Evolutionary conservation across 2,888 invertebrate genomes (phyloP).

Genomic region (Synergus umbraculus): DNA sequence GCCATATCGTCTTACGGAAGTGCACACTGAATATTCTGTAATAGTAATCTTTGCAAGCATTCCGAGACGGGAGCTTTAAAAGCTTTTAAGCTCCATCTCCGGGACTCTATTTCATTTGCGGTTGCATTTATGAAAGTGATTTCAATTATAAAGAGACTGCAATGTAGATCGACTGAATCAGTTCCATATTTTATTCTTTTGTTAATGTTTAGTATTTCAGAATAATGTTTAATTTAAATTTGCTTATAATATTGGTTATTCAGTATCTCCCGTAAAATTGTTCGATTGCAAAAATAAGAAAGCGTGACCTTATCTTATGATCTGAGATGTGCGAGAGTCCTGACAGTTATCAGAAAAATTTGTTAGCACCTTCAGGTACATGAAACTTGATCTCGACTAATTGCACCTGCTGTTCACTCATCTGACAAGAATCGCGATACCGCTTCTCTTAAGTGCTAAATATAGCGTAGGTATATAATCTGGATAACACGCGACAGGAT

Average conservation of each 20-base stretch:
- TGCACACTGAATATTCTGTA: constrained; percentile 36
- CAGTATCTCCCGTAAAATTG: not conserved
- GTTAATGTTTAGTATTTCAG: too few species aligned
- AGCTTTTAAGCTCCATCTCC: constrained; percentile 33
- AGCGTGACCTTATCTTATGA: not conserved
- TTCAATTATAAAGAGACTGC: not conserved
- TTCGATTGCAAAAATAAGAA: not conserved
- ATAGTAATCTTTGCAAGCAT: constrained; percentile 28
- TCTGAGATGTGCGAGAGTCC: not conserved
- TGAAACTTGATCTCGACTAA: constrained; percentile 28
- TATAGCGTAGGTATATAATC: constrained; percentile 26
- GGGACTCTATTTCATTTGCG: constrained; percentile 26
- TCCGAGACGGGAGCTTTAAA: not conserved
- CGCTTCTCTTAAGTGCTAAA: not conserved
- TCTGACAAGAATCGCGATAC: constrained; percentile 16
- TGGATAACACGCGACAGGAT: constrained; percentile 7
- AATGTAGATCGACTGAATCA: not conserved
- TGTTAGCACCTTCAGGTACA: constrained; percentile 14
- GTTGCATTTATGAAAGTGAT: not conserved
- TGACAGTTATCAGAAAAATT: not conserved
- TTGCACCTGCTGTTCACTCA: constrained; percentile 33
- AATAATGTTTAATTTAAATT: too few species aligned
- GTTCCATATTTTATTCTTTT: not conserved
- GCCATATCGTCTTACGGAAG: constrained; percentile 25
- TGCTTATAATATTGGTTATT: too few species aligned